phyloP scores from a whole-genome alignment of 2,113 vertebrate genomes.

The Python bivittatus region DNA sequence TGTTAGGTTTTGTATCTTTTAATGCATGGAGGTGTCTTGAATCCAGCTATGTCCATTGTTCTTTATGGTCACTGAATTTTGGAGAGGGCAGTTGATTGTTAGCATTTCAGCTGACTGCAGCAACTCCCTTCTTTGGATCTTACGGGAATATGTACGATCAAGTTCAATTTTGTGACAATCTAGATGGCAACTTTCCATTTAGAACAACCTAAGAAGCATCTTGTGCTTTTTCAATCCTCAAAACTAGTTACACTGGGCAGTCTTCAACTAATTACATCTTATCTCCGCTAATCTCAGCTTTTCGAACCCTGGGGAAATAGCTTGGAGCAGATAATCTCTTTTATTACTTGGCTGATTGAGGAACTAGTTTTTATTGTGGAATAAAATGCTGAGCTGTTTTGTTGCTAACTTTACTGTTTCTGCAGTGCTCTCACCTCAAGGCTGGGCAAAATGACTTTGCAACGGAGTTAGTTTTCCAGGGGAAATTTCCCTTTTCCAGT shows the following conservation, averaged over 20 bases:
- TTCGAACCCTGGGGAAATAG: constrained; percentile 19
- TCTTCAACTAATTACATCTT: not conserved
- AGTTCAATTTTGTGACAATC: not conserved
- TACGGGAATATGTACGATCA: not conserved
- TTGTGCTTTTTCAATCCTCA: not conserved
- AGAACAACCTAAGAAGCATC: constrained; percentile 18
- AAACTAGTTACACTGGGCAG: not conserved
- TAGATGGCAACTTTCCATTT: not conserved
- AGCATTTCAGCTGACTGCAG: too few species aligned
- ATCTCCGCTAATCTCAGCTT: constrained; percentile 19
- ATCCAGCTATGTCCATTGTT: not conserved
- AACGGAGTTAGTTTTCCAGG: constrained; percentile 39
- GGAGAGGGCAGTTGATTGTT: not conserved
- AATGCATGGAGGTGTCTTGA: too few species aligned
- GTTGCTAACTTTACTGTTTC: constrained; percentile 52
- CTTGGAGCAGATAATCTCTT: constrained; percentile 32
- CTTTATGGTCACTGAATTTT: not conserved
- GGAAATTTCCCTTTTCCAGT: constrained; percentile 30
- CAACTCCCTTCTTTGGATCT: not conserved
- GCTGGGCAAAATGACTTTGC: constrained; percentile 47
- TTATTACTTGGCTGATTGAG: constrained; percentile 27
- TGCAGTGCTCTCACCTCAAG: constrained; percentile 49
- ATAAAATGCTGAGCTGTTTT: constrained; percentile 34
- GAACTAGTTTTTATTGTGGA: constrained; percentile 32
- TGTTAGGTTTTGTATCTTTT: not conserved